Base-by-base conservation (phyloP, 2,888 invertebrate genomes). In the Nymphalis polychloros region DNA sequence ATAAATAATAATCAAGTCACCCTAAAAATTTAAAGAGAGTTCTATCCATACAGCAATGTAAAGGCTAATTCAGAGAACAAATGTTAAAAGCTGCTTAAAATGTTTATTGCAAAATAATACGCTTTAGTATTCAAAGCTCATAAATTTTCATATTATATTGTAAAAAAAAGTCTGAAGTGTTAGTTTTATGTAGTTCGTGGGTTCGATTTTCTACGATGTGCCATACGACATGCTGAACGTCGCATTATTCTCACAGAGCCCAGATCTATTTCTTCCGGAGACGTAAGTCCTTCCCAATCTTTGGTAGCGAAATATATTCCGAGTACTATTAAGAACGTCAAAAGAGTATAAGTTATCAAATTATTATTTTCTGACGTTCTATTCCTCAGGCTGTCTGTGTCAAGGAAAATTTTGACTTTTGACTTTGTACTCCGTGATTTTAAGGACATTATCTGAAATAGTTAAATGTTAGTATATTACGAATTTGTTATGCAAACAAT, bases 191-290 rank as follows among this genome's bases (percentile, higher is more conserved):
- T 17, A 48, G 53, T 20, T 62, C 47, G 49, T 35, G 48, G 23
- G 47, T 61, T 63, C 60, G 13, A 41, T 13, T 67, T 70, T 55
- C 62, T 71, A 41, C 70, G 47, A 13, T 69, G 31, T 5, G 66
- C 48, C 46, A 72, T 74, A 3, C 76, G 74, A 4, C 79, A 79
- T 63, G 70, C 75, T 8, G 69, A 68, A 57, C 75, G 79, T 3
- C 75, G 69, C 16, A 81, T 73, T 8, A 82, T 70, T 60, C 79
- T 74, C n/a, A 88, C 76, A 8, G 81, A 73, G 4, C 89, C 90
- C 8, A 89, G 79, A 63, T 89, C 88, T 1, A 88, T 81, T 73
- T 89, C 89, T 70, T 89, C 89, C 0, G 89, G 89, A 6, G 81
- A 75, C 5, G 79, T 83, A 64, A 82, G 78, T 2, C 82, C 81